Percentiles rank a stretch among this genome's conserved stretches.
Conservation (phyloP, 2,797 vertebrate genomes). For the Dallia pectoralis region DNA sequence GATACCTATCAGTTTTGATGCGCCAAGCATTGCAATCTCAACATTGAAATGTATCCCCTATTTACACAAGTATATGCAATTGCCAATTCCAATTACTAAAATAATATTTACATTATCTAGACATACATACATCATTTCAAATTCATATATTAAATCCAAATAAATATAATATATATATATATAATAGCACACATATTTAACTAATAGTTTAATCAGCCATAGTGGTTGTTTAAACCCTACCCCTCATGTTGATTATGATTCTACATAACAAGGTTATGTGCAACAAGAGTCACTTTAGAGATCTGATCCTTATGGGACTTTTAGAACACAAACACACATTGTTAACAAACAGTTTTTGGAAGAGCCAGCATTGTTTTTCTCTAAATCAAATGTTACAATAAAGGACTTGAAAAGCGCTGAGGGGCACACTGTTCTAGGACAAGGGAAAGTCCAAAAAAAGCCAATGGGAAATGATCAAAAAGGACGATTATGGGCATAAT, state of each 20-base stretch:
- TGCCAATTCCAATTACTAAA: constrained; percentile 69
- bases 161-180: constrained; percentile 70
- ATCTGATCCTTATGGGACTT: constrained; percentile 40
- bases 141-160: constrained; percentile 62
- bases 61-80: constrained; percentile 53
- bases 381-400: constrained; percentile 58
- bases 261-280: constrained; percentile 41
- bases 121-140: constrained; percentile 59
- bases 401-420: constrained; percentile 59
- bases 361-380: constrained; percentile 53
- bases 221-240: constrained; percentile 46
- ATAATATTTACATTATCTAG: constrained; percentile 74
- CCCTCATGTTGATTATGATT: too few relatives aligned
- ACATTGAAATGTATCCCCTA: constrained; percentile 53
- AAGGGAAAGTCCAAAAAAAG: constrained; percentile 45
- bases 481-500: constrained; percentile 40
- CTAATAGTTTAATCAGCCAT: constrained; percentile 47
- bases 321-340: constrained; percentile 51
- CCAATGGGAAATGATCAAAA: constrained; percentile 49
- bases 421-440: constrained; percentile 57
- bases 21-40: constrained; percentile 57
- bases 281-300: constrained; percentile 46
- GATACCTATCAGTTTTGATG: constrained; percentile 47
- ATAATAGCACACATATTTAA: constrained; percentile 66
- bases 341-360: constrained; percentile 46